Evolutionary conservation across 2,888 invertebrate genomes (phyloP).

Genomic region (Hypomecis punctinalis): DNA sequence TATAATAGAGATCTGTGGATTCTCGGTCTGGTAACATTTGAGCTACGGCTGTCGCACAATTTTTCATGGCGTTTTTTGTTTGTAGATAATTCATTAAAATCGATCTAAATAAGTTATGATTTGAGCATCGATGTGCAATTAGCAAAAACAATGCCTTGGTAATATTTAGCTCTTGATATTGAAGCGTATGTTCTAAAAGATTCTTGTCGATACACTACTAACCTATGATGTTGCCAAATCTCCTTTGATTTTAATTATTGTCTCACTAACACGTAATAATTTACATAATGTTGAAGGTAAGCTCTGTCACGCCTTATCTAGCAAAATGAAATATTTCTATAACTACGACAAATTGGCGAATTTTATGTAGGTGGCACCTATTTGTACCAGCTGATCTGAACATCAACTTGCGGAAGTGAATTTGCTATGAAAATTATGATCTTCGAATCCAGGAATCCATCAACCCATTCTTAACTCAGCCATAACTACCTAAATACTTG

Average conservation of each 20-base stretch:
- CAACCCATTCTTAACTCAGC: too few species aligned
- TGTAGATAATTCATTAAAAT: neutral
- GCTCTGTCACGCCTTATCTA: slow-evolving; percentile 12
- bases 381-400: slow-evolving; percentile 2
- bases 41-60: neutral
- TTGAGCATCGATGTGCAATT: neutral
- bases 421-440: neutral
- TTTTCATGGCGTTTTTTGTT: neutral
- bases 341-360: neutral
- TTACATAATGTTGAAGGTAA: slow-evolving; percentile 63
- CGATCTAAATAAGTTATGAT: neutral
- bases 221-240: slow-evolving; percentile 37
- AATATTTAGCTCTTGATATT: neutral
- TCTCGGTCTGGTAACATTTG: too few species aligned
- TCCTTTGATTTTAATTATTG: slow-evolving; percentile 41
- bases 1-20: too few species aligned
- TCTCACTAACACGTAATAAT: slow-evolving; percentile 55
- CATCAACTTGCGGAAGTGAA: neutral
- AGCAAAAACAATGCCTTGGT: slow-evolving; percentile 12
- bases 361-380: neutral
- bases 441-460: too few species aligned
- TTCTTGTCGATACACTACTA: slow-evolving; percentile 14
- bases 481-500: too few species aligned
- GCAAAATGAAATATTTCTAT: slow-evolving; percentile 1
- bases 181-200: neutral